phyloP scores from a whole-genome alignment of 1,140 invertebrate species.

The Dreissena polymorpha region DNA sequence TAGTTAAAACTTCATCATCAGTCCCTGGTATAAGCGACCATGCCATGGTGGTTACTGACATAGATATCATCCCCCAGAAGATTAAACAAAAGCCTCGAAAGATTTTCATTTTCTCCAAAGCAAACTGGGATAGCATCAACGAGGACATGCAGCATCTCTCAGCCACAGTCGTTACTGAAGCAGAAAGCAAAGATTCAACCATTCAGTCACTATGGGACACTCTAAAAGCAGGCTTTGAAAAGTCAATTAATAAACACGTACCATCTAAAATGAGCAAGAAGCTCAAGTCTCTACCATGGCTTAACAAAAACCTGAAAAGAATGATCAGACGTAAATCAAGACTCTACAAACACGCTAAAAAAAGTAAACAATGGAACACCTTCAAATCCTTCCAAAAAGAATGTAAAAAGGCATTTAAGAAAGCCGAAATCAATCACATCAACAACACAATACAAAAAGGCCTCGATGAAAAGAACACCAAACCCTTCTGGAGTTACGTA shows the following conservation, averaged over 20 bases:
- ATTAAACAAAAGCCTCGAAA: constrained; percentile 33
- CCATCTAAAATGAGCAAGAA: constrained; percentile 41
- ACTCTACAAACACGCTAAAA: constrained; percentile 39
- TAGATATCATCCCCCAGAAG: constrained; percentile 26
- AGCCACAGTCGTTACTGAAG: neutral
- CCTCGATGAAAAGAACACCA: constrained; percentile 26
- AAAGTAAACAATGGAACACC: constrained; percentile 21
- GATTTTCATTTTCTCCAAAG: constrained; percentile 44
- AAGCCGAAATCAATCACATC: constrained; percentile 34
- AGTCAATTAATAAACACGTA: constrained; percentile 2
- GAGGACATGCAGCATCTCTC: constrained; percentile 15
- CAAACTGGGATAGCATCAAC: constrained; percentile 46
- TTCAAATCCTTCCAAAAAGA: too few relatives aligned
- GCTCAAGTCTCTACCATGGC: constrained; percentile 25
- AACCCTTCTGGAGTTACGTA: constrained; percentile 30
- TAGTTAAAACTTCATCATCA: constrained; percentile 35
- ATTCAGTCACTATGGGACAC: constrained; percentile 21
- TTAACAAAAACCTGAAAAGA: constrained; percentile 23
- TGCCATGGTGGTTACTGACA: constrained; percentile 41
- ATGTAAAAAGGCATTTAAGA: too few relatives aligned
- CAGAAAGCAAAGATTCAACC: neutral
- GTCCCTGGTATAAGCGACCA: constrained; percentile 42
- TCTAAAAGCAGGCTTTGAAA: constrained; percentile 8
- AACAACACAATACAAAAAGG: constrained; percentile 44
- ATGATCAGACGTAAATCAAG: constrained; percentile 26